phyloP scores from a whole-genome alignment of 2,113 vertebrate species.

The Sminthopsis crassicaudata region DNA sequence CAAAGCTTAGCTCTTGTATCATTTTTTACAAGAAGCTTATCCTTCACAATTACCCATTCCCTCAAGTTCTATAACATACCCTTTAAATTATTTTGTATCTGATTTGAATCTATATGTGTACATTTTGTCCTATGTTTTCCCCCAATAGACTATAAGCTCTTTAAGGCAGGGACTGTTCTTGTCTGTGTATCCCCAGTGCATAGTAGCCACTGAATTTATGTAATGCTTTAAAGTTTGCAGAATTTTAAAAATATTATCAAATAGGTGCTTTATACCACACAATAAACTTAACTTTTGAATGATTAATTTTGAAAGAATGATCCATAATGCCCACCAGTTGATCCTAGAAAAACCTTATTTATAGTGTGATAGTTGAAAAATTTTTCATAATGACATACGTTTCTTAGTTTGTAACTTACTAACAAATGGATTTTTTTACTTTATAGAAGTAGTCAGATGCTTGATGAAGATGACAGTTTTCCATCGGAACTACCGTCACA shows the following conservation, averaged over 20 bases:
- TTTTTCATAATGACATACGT: not conserved
- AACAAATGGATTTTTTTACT: slow-evolving; percentile 47
- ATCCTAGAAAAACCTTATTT: slow-evolving; percentile 9
- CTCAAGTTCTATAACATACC: not conserved
- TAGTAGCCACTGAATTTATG: not conserved
- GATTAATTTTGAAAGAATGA: slow-evolving; percentile 39
- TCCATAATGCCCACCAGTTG: not conserved
- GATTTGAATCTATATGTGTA: not conserved
- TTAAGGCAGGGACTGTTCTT: not conserved
- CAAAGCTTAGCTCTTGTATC: too few relatives aligned
- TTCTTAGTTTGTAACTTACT: slow-evolving; percentile 33
- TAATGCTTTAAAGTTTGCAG: not conserved
- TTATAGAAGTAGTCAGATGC: slow-evolving; percentile 62
- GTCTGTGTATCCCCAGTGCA: not conserved
- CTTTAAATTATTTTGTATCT: not conserved
- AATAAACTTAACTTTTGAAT: slow-evolving; percentile 1
- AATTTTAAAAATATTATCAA: not conserved
- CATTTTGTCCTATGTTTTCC: not conserved
- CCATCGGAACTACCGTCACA: not conserved
- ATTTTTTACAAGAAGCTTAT: not conserved
- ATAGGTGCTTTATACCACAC: not conserved
- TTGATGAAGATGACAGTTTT: slow-evolving; percentile 54
- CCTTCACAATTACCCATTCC: not conserved
- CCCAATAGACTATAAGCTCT: not conserved
- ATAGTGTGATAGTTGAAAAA: not conserved